Evolutionary conservation across 1,140 invertebrate species (phyloP), one percentile per base, ranked within the genome.

Genomic region (Temnothorax curvispinosus): DNA sequence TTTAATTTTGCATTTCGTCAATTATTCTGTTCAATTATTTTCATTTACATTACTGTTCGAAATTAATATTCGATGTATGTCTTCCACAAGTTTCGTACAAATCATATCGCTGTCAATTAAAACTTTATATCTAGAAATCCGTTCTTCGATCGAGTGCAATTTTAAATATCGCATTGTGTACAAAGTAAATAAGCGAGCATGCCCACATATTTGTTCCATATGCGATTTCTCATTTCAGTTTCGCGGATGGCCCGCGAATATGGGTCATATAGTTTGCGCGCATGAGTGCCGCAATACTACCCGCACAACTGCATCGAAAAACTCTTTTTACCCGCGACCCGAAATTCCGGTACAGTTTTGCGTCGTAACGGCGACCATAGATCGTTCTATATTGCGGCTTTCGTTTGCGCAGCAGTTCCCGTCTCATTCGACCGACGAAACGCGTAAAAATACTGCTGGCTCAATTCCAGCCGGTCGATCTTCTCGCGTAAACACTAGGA

Each of bases 401-500:
- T 72, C 89, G 75, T 89, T 89, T 27, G 65, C n/a, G 88, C 86
- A 47, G 78, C 80, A 90, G 86, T 90, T 87, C 76, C 80, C 88
- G 52, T 47, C 74, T 62, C 84, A 15, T 71, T 64, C 84, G 84
- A 76, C 65, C 87, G n/a, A 82, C 75, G 74, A 44, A 78, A 89
- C 75, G 86, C 85, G 90, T 90, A 92, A 92, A 92, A 93, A 93
- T 92, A 92, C 64, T 88, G 86, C 67, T 93, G 92, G 92, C 91
- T 50, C 4, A 54, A 65, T 41, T 92, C 92, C 92, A 93, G 87
- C 35, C 60, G 58, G 71, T 11, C 85, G 87, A 88, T 92, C 80
- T 77, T 85, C 80, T 76, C 85, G 86, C 77, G 74, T 92, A 93
- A 93, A 92, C 91, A 91, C 71, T 54, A 75, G 60, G 67, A 90